Conservation (phyloP, 2,888 invertebrate species). For the Leptopilina syphax region DNA sequence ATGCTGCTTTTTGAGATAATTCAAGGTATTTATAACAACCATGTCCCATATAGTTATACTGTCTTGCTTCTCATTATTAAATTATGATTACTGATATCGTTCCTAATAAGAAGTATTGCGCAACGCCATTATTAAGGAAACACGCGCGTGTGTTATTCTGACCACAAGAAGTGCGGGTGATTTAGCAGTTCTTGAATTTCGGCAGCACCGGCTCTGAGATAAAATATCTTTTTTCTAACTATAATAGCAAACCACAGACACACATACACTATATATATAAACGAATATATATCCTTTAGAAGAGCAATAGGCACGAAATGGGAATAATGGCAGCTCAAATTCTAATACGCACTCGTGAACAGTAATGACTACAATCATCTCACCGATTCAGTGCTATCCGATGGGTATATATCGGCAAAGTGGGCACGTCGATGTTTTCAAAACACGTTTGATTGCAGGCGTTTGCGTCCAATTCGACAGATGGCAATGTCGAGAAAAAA, state of each 20-base stretch:
- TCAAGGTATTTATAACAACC: constrained; percentile 27
- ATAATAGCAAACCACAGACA: constrained; percentile 8
- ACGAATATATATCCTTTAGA: constrained; percentile 42
- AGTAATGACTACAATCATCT: constrained; percentile 74
- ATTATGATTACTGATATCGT: constrained; percentile 33
- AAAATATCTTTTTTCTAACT: constrained; percentile 15
- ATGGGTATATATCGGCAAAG: constrained; percentile 64
- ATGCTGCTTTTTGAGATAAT: constrained; percentile 23
- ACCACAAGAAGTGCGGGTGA: constrained; percentile 51
- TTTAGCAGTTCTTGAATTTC: constrained; percentile 43
- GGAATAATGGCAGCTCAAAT: constrained; percentile 61
- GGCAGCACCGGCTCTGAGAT: constrained; percentile 38
- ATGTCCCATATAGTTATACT: constrained; percentile 21
- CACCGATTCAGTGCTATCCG: constrained; percentile 70
- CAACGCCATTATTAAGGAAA: constrained; percentile 36
- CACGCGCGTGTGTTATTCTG: constrained; percentile 44
- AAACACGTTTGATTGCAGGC: constrained; percentile 66
- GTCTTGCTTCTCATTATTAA: constrained; percentile 27
- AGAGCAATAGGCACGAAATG: constrained; percentile 55
- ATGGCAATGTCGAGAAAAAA: constrained; percentile 58
- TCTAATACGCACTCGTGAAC: constrained; percentile 65
- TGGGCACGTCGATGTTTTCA: constrained; percentile 67
- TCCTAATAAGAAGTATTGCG: constrained; percentile 40
- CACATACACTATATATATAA: not conserved
- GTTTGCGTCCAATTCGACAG: constrained; percentile 58